Base-by-base conservation (phyloP, 2,888 invertebrate genomes). In the Idaea dimidiata region DNA sequence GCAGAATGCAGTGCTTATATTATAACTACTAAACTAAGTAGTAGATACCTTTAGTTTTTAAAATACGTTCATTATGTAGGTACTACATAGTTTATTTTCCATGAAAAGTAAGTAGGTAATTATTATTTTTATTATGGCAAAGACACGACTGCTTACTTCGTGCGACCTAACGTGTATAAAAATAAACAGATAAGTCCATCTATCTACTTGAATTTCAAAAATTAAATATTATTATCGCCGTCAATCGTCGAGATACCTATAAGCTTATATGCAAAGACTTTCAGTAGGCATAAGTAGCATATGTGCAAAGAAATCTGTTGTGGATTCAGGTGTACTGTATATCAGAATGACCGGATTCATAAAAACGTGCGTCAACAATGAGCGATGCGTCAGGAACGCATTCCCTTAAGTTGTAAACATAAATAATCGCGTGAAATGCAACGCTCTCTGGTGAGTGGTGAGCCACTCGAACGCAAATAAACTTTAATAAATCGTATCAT, bases 331-430 rank as follows among this genome's bases (percentile, higher is more conserved):
- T 43, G 43, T 16, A 17, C 31, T 43, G 43, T 16, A 17, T n/a
- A 58, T 6, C 31, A 33, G 16, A 33, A 58, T 17, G 31, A 43
- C 16, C 16, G 43, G 10, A 16, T 81, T 76, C 71, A 81, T 79
- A 82, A 83, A 84, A 62, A 66, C 69, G 68, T 80, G 76, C 79
- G 81, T 80, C 81, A 82, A 76, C 77, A 72, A 68, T 62, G 62
- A 56, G 60, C 69, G 58, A 72, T 85, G 83, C 87, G 84, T 85
- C 87, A 86, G 72, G 66, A 73, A 73, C 70, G 74, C 79, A 81
- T 82, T 81, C 83, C 79, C 75, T 65, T 62, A 69, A 66, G 68
- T 65, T 43, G 72, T 82, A 84, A 87, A 87, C 87, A 85, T 80
- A 86, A 86, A 84, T 86, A 85, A 74, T 79, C 79, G 67, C 72